These are phyloP conservation scores for Phoenicopterus ruber DNA, from an alignment of 2,113 vertebrate genomes.

Conservation along the genomic window DNA sequence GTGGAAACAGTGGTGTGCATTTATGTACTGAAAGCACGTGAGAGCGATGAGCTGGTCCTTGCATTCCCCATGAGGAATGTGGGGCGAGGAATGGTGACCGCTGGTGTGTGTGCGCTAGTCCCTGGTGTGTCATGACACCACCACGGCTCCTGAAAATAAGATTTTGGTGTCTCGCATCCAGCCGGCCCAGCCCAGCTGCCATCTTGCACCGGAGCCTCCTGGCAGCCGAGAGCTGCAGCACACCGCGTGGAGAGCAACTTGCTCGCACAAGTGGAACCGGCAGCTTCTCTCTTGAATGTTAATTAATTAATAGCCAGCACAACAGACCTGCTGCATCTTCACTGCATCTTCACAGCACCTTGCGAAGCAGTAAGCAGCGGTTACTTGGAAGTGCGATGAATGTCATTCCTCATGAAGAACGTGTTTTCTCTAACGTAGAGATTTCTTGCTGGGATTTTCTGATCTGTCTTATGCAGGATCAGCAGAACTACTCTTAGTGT, in stretches of 20 bases:
- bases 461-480: background rate
- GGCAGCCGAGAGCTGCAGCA: background rate
- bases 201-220: background rate
- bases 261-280: background rate
- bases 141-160: background rate
- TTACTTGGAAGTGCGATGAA: background rate
- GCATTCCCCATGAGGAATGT: background rate
- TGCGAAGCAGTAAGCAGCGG: fast-evolving
- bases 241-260: background rate
- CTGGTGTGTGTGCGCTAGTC: fast-evolving
- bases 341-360: background rate
- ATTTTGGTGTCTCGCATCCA: background rate
- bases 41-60: fast-evolving
- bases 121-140: background rate
- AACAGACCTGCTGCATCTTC: background rate
- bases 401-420: background rate
- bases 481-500: background rate
- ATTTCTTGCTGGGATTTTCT: background rate
- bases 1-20: background rate
- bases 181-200: background rate
- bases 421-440: background rate
- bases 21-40: fast-evolving
- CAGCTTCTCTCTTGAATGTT: background rate
- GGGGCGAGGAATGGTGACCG: background rate
- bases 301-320: background rate